Evolutionary conservation across 2,113 vertebrate genomes (phyloP), one percentile per base, ranked within the genome.

Genomic region (Alouatta palliata): DNA sequence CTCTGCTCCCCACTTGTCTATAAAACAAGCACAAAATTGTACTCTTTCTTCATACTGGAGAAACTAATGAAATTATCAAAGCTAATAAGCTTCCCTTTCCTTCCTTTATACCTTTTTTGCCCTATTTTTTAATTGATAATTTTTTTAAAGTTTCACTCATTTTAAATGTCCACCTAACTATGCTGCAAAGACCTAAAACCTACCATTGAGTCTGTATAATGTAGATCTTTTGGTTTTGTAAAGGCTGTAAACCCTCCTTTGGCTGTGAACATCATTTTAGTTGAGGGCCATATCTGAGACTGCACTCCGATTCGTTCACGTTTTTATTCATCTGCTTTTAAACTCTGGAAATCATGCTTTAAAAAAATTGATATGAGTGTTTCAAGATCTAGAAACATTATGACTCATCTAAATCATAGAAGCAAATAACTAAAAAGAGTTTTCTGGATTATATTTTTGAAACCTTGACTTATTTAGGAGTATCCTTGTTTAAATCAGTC

Each of bases 41-140:
- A 90, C 1, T 61, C 25, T n/a, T 82, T 77, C 49, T 5, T 94
- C 64, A 82, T 30, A 64, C 9, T 92, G 35, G n/a, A 82, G 19
- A 25, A 94, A 70, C 32, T 58, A 86, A 92, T 27, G 20, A 90
- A 94, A 92, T 87, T 82, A 76, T 71, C 56, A 81, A 86, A 92
- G 11, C 35, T 90, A 75, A 80, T 16, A 89, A 92, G 47, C 32
- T 77, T 93, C 58, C 21, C 19, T 87, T 94, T 86, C 43, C 11
- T 71, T 77, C 58, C 49, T n/a, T 77, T 66, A 54, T 70, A 91
- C 45, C 5, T 45, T 80, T 87, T 97, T 79, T 35, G 86, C 80
- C 11, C 49, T 61, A 82, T 6, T 70, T 93, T 84, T 93, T 52
- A 66, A 79, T 8, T 93, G 23, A 40, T 6, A 71, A 66, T 52